phyloP scores from a whole-genome alignment of 2,797 vertebrate genomes.

The Pteronotus mesoamericanus region DNA sequence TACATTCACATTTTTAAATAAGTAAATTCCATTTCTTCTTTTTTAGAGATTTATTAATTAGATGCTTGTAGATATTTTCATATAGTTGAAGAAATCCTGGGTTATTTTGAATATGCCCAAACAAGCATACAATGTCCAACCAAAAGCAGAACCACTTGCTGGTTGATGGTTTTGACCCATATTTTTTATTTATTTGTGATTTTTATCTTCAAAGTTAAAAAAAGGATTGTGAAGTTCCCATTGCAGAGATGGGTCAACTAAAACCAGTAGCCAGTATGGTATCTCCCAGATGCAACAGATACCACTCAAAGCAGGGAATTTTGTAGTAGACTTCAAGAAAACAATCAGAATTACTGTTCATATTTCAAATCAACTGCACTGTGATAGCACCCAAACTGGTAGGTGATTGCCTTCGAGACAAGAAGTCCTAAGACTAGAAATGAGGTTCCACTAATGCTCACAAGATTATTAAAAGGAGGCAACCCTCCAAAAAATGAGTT shows the following conservation, averaged over 20 bases:
- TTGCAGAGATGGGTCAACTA: neutral
- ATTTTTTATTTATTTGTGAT: neutral
- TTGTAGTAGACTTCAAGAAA: neutral
- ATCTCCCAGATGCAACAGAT: neutral
- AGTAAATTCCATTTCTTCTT: neutral
- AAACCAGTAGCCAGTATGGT: rapidly evolving
- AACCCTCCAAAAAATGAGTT: neutral
- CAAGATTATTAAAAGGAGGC: neutral
- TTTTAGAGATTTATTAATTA: neutral
- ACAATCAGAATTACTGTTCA: neutral
- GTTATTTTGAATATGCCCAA: neutral
- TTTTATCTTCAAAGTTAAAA: neutral
- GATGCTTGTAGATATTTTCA: neutral
- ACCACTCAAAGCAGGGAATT: neutral
- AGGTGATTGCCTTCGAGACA: neutral
- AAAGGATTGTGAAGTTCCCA: neutral
- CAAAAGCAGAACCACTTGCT: neutral
- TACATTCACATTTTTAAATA: neutral
- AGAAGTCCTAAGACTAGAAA: neutral
- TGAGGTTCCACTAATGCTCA: neutral
- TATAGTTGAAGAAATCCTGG: neutral
- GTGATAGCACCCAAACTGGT: neutral
- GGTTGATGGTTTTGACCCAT: neutral
- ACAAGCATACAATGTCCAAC: neutral
- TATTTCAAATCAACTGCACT: neutral